Conservation (phyloP, 2,888 invertebrate genomes). For the Gonocerus acuteangulatus region DNA sequence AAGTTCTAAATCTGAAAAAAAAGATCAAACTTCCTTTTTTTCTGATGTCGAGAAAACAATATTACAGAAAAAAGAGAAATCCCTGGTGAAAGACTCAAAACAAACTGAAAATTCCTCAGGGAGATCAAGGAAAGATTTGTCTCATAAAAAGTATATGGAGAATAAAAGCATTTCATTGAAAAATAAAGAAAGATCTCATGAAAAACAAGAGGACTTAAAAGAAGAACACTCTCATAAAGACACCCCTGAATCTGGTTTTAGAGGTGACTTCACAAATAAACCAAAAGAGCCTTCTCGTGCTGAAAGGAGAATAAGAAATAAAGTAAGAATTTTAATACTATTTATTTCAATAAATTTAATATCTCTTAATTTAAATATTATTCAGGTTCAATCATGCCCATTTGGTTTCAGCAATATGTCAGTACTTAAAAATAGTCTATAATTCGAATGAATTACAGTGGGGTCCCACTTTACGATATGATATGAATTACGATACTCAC, state of each 20-base stretch:
- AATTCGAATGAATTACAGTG: too few relatives aligned
- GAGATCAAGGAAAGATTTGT: conserved; percentile 6
- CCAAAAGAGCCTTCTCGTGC: conserved; percentile 48
- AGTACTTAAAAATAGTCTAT: too few relatives aligned
- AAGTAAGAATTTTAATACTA: conserved; percentile 45
- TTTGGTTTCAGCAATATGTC: too few relatives aligned
- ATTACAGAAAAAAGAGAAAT: neutral
- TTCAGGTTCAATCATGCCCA: too few relatives aligned
- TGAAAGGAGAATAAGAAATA: conserved; percentile 58
- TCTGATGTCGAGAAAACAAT: neutral
- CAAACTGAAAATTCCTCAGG: neutral
- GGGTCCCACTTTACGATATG: too few relatives aligned
- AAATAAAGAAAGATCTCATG: conserved; percentile 21
- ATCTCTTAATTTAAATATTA: neutral
- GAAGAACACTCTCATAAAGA: neutral
- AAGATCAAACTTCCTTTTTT: neutral
- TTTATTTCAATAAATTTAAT: neutral
- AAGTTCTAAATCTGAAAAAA: conserved; percentile 7
- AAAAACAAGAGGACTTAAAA: conserved; percentile 4
- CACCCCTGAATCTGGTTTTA: neutral
- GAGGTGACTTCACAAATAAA: neutral
- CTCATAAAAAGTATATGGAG: neutral
- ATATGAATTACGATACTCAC: too few relatives aligned
- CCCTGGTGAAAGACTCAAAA: neutral
- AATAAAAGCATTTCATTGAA: neutral